Evolutionary conservation across 2,113 vertebrate species (phyloP).

Genomic region (Centropus bengalensis): DNA sequence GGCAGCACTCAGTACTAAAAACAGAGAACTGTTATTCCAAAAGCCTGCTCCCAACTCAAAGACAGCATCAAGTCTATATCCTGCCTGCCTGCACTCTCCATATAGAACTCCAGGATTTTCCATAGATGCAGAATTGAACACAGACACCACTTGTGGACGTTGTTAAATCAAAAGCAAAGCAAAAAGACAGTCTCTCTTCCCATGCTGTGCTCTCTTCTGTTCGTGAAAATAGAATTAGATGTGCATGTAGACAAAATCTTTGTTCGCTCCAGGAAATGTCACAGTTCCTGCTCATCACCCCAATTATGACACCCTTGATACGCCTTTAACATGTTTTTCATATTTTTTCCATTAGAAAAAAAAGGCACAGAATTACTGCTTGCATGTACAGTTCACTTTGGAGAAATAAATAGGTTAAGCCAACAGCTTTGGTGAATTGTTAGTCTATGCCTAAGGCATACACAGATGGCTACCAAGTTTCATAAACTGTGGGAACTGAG

Average conservation of each 20-base stretch:
- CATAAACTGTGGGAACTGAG: background rate
- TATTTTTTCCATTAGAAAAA: background rate
- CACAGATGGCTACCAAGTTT: background rate
- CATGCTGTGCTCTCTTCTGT: background rate
- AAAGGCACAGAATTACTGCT: background rate
- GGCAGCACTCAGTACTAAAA: background rate
- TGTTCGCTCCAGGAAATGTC: background rate
- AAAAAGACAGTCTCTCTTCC: background rate
- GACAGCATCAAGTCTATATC: background rate
- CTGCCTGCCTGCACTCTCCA: accelerated
- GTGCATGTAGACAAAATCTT: background rate
- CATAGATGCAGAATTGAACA: background rate
- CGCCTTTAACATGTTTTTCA: background rate
- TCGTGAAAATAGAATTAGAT: background rate
- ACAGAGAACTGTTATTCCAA: background rate
- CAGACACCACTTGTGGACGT: background rate
- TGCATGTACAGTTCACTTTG: background rate
- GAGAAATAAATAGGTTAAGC: background rate
- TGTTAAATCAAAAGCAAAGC: background rate
- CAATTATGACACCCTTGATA: background rate
- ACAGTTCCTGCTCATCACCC: background rate
- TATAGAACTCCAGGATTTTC: background rate
- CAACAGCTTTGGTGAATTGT: background rate
- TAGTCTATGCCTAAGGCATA: background rate
- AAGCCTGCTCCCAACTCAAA: background rate